Base-by-base conservation (phyloP, 2,113 vertebrate genomes). In the Varanus salvator region DNA sequence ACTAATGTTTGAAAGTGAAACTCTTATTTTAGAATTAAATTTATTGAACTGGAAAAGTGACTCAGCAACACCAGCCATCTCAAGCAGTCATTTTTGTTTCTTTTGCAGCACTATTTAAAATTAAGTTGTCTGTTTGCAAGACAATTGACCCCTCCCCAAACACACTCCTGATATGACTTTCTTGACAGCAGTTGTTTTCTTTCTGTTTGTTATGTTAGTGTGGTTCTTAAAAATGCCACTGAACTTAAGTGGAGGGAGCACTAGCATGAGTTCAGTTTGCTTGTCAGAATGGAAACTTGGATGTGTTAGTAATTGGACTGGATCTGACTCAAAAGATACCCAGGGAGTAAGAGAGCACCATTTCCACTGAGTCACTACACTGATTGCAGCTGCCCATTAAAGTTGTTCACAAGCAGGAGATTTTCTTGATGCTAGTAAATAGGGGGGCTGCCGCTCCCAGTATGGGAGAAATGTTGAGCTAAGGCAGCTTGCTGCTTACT, bases 91-190 rank as follows among this genome's bases (percentile, higher is more conserved):
- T 38, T 81, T 23, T n/a, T 69, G 44, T 52, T 48, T n/a, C 27
- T 74, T 83, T 48, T 71, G 27, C 48, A 57, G 77, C 80, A 81
- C 38, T 54, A 75, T 74, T 74, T 89, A 29, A 89, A 64, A 83
- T 75, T 64, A 23, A 50, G 52, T 48, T 80, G 71, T 15, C 34
- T 75, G 27, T 8, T 75, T 48, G 80, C 29, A 27, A 38, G 64
- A 72, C 31, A 75, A 54, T 9, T 75, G 21, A 8, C 31, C 6
- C 8, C 52, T 60, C n/a, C 54, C 25, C 6, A 48, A 78, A 50
- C 38, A 44, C 38, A 44, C 60, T 50, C 29, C 12, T 75, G 52
- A 64, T 38, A 57, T 27, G 71, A 50, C 57, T 29, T 31, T 84
- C 71, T 54, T 52, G 52, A 44, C 9, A 80, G 87, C 54, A 72